phyloP scores from a whole-genome alignment of 2,113 vertebrate species.

The Epinephelus cyanopodus region DNA sequence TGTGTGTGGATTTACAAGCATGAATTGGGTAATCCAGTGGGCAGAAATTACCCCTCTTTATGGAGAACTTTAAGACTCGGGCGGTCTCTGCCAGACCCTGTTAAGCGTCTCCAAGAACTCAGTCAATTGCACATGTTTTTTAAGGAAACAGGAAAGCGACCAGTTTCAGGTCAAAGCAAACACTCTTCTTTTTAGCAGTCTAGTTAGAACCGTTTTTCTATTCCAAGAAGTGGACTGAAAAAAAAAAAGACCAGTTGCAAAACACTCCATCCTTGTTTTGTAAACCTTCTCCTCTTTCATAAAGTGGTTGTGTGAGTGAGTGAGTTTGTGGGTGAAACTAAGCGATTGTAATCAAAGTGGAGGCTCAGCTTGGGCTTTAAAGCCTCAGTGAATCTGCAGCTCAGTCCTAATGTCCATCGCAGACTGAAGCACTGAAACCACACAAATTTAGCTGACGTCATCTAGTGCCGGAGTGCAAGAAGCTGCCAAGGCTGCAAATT shows the following conservation, averaged over 20 bases:
- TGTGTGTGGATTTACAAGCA: slow-evolving; percentile 52
- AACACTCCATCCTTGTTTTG: slow-evolving; percentile 43
- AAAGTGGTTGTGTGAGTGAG: neutral
- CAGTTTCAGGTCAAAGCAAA: slow-evolving; percentile 48
- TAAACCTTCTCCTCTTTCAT: slow-evolving; percentile 21
- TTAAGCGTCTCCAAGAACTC: slow-evolving; percentile 42
- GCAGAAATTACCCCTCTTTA: slow-evolving; percentile 65
- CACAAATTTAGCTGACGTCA: slow-evolving; percentile 1
- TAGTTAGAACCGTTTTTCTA: slow-evolving; percentile 18
- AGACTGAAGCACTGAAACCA: neutral
- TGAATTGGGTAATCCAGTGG: slow-evolving; percentile 66
- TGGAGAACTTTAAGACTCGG: slow-evolving; percentile 59
- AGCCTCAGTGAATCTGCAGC: neutral
- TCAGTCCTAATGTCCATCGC: neutral
- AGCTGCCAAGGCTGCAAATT: neutral
- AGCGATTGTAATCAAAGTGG: neutral
- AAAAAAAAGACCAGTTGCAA: slow-evolving; percentile 7
- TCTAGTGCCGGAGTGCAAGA: neutral
- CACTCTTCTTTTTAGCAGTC: slow-evolving; percentile 17
- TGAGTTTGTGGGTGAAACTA: slow-evolving; percentile 4
- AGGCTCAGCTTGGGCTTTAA: neutral
- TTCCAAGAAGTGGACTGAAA: slow-evolving; percentile 45
- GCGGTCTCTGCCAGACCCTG: slow-evolving; percentile 32
- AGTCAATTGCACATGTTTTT: slow-evolving; percentile 54
- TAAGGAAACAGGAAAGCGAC: slow-evolving; percentile 33